A percentile compares a stretch with the other conserved stretches of the same genome.
These are phyloP conservation scores for Hemitrygon akajei DNA, from an alignment of 2,797 vertebrate species.

Conservation along the genomic window DNA sequence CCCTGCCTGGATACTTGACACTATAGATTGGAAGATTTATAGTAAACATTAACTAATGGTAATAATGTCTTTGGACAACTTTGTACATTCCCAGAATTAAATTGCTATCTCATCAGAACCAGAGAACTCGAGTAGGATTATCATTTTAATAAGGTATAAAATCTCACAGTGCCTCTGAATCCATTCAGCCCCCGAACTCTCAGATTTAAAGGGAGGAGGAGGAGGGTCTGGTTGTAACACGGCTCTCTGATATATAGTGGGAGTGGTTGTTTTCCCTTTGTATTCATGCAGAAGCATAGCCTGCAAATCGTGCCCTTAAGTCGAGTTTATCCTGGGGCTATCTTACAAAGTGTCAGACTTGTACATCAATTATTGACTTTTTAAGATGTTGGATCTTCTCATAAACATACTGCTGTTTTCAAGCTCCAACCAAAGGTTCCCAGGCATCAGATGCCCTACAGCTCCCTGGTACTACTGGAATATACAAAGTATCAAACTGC, in stretches of 20 bases:
- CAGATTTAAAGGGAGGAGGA: background rate
- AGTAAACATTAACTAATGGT: background rate
- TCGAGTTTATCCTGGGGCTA: background rate
- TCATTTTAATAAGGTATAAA: slow-evolving; percentile 18
- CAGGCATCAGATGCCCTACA: background rate
- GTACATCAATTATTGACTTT: background rate
- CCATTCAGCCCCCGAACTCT: background rate
- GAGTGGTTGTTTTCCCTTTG: background rate
- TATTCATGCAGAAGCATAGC: background rate
- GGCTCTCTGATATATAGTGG: background rate
- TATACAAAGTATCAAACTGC: too few relatives aligned
- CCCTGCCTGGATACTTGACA: background rate
- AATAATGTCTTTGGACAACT: background rate
- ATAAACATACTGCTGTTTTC: background rate
- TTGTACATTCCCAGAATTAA: slow-evolving; percentile 22
- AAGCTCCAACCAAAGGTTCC: background rate
- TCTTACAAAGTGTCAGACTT: background rate
- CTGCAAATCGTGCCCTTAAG: background rate
- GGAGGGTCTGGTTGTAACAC: background rate
- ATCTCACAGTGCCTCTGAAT: slow-evolving; percentile 17
- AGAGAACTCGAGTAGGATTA: background rate
- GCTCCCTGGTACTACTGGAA: background rate
- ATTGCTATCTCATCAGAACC: slow-evolving; percentile 10
- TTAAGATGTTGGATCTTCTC: background rate
- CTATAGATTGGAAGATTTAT: background rate